Conservation (phyloP, 2,113 vertebrate species). For the Thunnus thynnus region DNA sequence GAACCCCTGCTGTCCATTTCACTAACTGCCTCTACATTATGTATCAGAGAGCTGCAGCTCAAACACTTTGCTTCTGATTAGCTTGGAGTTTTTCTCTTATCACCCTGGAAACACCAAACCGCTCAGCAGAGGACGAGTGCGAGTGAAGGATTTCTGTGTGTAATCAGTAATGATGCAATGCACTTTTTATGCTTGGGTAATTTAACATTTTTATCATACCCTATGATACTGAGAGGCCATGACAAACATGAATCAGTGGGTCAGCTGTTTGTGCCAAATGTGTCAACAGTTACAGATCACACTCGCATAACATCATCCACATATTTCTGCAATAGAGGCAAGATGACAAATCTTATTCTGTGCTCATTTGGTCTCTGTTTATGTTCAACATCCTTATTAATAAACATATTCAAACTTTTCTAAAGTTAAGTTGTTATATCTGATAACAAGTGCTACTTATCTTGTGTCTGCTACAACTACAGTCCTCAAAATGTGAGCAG, state of each 20-base stretch:
- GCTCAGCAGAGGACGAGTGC: background rate
- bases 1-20: slow-evolving; percentile 64
- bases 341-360: background rate
- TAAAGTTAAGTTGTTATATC: too few species aligned
- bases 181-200: background rate
- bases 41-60: slow-evolving; percentile 80
- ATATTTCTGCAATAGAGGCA: background rate
- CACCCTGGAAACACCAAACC: slow-evolving; percentile 52
- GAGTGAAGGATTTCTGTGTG: slow-evolving; percentile 12
- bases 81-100: slow-evolving; percentile 82
- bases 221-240: background rate
- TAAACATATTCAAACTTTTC: too few species aligned
- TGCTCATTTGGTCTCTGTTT: background rate
- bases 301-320: background rate
- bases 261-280: background rate
- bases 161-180: slow-evolving; percentile 26
- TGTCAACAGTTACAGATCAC: background rate
- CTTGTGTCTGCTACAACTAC: too few species aligned
- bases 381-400: too few species aligned
- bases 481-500: too few species aligned
- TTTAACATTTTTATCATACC: background rate
- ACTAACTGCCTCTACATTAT: slow-evolving; percentile 81
- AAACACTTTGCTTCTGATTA: slow-evolving; percentile 83
- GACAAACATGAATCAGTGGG: background rate
- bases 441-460: too few species aligned